These are phyloP conservation scores for Uria aalge DNA, from an alignment of 2,113 vertebrate genomes.

Conservation along the genomic window DNA sequence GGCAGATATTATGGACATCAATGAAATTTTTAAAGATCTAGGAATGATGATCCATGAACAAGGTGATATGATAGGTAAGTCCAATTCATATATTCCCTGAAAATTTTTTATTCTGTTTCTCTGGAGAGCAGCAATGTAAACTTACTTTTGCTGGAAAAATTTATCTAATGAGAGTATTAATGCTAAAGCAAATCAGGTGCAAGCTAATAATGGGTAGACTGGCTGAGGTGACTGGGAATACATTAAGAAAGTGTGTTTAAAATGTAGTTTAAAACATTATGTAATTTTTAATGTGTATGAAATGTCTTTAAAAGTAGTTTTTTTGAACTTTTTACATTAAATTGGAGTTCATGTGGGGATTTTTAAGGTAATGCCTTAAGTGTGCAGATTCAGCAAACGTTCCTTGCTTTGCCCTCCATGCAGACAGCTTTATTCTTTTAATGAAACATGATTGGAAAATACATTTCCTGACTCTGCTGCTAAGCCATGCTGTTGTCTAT, in stretches of 20 bases:
- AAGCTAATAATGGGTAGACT: background rate
- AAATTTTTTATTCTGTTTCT: background rate
- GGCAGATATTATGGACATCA: constrained; percentile 96
- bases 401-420: background rate
- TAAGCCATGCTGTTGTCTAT: background rate
- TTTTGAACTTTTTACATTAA: background rate
- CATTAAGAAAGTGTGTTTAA: background rate
- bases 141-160: background rate
- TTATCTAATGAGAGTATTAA: background rate
- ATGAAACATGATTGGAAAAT: background rate
- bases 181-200: background rate
- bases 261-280: background rate
- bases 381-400: background rate
- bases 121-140: background rate
- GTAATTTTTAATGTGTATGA: background rate
- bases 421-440: background rate
- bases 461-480: background rate
- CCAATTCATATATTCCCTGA: background rate
- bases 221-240: background rate
- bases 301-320: background rate
- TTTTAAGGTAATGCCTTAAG: background rate
- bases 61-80: constrained; percentile 95
- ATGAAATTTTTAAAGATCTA: constrained; percentile 98
- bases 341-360: background rate
- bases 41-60: constrained; percentile 98